phyloP scores from a whole-genome alignment of 2,888 invertebrate genomes.

The Macaria notata region DNA sequence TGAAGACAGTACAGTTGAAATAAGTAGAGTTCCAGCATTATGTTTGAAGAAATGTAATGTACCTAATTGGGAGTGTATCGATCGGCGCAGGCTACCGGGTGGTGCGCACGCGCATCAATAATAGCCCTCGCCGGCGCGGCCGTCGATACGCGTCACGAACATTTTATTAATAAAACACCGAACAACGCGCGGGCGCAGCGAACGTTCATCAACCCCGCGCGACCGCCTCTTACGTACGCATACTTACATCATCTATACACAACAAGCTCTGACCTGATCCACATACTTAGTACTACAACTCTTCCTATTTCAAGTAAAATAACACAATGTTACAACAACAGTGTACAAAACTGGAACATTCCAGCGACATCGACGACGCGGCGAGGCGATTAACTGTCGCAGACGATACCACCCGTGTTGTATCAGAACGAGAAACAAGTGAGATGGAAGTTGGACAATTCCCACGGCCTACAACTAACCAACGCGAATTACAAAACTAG shows the following conservation, averaged over 20 bases:
- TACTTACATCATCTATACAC: conserved; percentile 56
- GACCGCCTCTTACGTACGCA: conserved; percentile 54
- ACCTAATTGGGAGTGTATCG: conserved; percentile 36
- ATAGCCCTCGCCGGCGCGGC: conserved; percentile 67
- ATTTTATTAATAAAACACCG: conserved; percentile 78
- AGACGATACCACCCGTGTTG: conserved; percentile 33
- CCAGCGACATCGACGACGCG: conserved; percentile 38
- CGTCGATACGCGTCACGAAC: conserved; percentile 74
- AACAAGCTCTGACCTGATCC: conserved; percentile 42
- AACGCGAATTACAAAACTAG: conserved; percentile 52
- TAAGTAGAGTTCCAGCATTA: background rate
- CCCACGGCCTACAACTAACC: conserved; percentile 66
- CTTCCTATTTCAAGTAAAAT: conserved; percentile 32
- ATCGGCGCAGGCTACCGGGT: conserved; percentile 49
- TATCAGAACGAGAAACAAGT: conserved; percentile 34
- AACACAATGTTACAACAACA: conserved; percentile 12
- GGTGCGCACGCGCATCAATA: conserved; percentile 70
- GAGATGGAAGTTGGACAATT: conserved; percentile 53
- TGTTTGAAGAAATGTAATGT: background rate
- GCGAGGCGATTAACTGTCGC: conserved; percentile 61
- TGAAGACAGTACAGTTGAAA: too few relatives aligned
- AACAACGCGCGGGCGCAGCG: conserved; percentile 59
- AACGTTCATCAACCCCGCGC: conserved; percentile 76
- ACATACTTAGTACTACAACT: conserved; percentile 36
- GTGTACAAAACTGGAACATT: conserved; percentile 36